Conservation (phyloP, 2,113 vertebrate genomes). For the Macroglossus sobrinus region DNA sequence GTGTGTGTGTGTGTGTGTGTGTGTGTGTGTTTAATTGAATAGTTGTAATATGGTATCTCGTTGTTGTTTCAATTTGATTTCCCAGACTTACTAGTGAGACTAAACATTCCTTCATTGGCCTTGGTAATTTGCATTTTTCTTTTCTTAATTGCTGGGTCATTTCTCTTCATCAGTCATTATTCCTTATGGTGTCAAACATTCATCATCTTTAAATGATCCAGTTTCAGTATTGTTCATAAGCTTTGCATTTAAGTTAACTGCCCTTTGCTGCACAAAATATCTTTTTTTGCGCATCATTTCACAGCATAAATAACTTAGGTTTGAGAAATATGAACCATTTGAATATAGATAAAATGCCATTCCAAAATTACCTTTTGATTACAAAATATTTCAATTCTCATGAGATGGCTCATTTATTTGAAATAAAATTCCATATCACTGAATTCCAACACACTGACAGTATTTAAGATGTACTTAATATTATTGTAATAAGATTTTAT, state of each 20-base stretch:
- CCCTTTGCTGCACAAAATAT: neutral
- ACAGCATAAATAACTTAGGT: neutral
- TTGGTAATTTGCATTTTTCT: slow-evolving; percentile 20
- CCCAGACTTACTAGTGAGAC: neutral
- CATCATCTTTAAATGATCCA: neutral
- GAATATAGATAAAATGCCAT: neutral
- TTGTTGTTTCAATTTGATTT: neutral
- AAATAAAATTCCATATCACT: neutral
- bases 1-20: neutral
- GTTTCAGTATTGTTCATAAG: neutral
- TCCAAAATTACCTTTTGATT: slow-evolving; percentile 32
- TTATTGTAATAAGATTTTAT: neutral
- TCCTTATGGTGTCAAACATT: neutral
- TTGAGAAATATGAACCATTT: neutral
- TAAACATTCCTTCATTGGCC: neutral
- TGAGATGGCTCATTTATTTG: neutral
- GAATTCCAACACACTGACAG: neutral
- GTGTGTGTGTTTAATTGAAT: neutral
- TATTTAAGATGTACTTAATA: neutral
- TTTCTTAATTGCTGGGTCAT: neutral
- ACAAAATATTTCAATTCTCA: neutral
- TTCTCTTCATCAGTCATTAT: neutral
- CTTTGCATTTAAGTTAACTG: neutral
- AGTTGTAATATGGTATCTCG: neutral
- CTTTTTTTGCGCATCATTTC: neutral